Evolutionary conservation across 2,888 invertebrate species (phyloP).

Genomic region (Drosophila demipolita): DNA sequence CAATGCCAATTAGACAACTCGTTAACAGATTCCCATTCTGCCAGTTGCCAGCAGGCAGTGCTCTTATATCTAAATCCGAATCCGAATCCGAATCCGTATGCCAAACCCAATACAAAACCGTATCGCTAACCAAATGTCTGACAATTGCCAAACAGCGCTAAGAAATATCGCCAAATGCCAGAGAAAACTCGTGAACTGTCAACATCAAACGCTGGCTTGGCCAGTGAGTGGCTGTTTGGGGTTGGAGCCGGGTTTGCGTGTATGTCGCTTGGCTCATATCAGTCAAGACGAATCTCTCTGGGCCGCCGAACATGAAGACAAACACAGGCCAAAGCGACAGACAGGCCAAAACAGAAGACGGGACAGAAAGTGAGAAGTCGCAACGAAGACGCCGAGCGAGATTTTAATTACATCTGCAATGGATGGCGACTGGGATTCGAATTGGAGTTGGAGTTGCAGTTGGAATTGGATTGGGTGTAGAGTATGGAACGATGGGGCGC

Average conservation of each 20-base stretch:
- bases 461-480: slow-evolving; percentile 8
- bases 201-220: slow-evolving; percentile 50
- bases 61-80: slow-evolving; percentile 30
- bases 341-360: slow-evolving; percentile 9
- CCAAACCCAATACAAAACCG: slow-evolving; percentile 24
- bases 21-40: slow-evolving; percentile 40
- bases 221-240: slow-evolving; percentile 7
- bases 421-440: slow-evolving; percentile 38
- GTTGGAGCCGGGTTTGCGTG: slow-evolving; percentile 68
- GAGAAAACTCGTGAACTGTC: slow-evolving; percentile 74
- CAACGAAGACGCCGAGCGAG: slow-evolving; percentile 45
- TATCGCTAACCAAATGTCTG: slow-evolving; percentile 38
- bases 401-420: slow-evolving; percentile 82
- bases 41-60: slow-evolving; percentile 3
- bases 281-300: slow-evolving; percentile 74
- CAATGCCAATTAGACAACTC: slow-evolving; percentile 59
- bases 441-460: slow-evolving; percentile 5
- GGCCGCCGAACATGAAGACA: slow-evolving; percentile 62
- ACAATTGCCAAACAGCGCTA: slow-evolving; percentile 8
- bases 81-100: slow-evolving; percentile 7
- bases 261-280: slow-evolving; percentile 73
- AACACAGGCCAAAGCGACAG: slow-evolving; percentile 39
- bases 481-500: slow-evolving; percentile 42
- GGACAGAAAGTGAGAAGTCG: slow-evolving; percentile 69
- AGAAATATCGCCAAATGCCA: slow-evolving; percentile 64